Conservation (phyloP, 2,113 vertebrate species). For the Triplophysa rosa region DNA sequence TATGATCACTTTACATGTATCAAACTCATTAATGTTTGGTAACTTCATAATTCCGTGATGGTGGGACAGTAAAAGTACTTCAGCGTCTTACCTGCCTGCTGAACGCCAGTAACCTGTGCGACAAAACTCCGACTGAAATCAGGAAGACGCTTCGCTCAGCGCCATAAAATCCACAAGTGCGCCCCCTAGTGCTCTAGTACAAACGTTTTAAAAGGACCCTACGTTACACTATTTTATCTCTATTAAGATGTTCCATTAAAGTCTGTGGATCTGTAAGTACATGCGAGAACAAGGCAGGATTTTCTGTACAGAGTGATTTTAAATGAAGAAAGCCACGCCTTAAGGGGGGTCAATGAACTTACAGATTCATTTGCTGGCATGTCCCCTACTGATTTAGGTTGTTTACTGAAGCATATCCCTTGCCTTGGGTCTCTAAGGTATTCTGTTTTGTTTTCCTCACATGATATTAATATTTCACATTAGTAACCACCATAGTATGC, state of each 20-base stretch:
- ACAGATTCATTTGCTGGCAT: slow-evolving; percentile 6
- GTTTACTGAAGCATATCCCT: slow-evolving; percentile 55
- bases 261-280: neutral
- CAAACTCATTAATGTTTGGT: neutral
- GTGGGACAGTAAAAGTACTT: slow-evolving; percentile 9
- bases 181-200: neutral
- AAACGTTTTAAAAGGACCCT: neutral
- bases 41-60: neutral
- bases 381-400: slow-evolving; percentile 39
- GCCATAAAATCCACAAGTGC: neutral
- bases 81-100: slow-evolving; percentile 8
- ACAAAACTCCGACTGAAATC: neutral
- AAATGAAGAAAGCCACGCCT: slow-evolving; percentile 61
- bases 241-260: neutral
- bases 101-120: slow-evolving; percentile 38
- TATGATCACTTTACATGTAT: neutral
- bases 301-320: slow-evolving; percentile 12
- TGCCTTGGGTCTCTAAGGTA: neutral
- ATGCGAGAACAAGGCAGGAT: neutral
- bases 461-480: slow-evolving; percentile 8
- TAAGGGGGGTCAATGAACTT: slow-evolving; percentile 66
- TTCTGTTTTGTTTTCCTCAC: slow-evolving; percentile 24
- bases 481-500: neutral
- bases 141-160: slow-evolving; percentile 32
- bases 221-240: neutral